A percentile compares a stretch with the other conserved stretches of the same genome.
Conservation (phyloP, 2,797 vertebrate genomes). For the Synanceia verrucosa region DNA sequence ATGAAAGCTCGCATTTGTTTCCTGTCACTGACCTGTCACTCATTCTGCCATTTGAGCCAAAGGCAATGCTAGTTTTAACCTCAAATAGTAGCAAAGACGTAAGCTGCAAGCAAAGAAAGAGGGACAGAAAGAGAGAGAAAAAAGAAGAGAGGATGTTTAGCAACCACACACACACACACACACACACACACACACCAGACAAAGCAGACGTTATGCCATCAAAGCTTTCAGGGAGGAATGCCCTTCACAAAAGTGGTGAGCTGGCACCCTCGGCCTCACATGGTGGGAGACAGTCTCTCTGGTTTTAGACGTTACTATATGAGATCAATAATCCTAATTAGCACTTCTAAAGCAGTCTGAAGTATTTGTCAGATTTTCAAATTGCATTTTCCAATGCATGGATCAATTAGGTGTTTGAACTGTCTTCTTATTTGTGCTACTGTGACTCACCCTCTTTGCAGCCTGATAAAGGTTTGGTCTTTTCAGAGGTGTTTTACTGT, state of each 20-base stretch:
- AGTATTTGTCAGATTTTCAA: constrained; percentile 61
- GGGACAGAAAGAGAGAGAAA: constrained; percentile 7
- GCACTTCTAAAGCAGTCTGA: constrained; percentile 60
- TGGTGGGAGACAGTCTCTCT: constrained; percentile 35
- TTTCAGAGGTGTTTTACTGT: constrained; percentile 15
- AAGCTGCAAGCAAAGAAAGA: constrained; percentile 38
- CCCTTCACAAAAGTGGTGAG: constrained; percentile 67
- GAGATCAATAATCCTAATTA: constrained; percentile 74
- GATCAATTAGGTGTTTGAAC: constrained; percentile 74
- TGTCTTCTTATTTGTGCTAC: constrained; percentile 50
- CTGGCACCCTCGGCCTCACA: constrained; percentile 45
- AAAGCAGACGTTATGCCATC: constrained; percentile 57
- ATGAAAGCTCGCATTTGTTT: constrained; percentile 85
- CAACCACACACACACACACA: constrained; percentile 15
- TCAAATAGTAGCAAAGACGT: constrained; percentile 54
- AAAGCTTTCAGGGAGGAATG: constrained; percentile 60
- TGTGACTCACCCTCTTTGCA: constrained; percentile 47
- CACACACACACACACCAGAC: constrained; percentile 12
- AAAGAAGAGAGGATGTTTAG: constrained; percentile 30
- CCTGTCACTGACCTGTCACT: constrained; percentile 81
- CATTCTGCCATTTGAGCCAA: constrained; percentile 64
- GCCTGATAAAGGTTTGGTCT: constrained; percentile 29
- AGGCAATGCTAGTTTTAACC: constrained; percentile 59
- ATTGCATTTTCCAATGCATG: constrained; percentile 65
- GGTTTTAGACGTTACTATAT: constrained; percentile 65